Conservation (phyloP, 2,888 invertebrate genomes). For the Troides aeacus region DNA sequence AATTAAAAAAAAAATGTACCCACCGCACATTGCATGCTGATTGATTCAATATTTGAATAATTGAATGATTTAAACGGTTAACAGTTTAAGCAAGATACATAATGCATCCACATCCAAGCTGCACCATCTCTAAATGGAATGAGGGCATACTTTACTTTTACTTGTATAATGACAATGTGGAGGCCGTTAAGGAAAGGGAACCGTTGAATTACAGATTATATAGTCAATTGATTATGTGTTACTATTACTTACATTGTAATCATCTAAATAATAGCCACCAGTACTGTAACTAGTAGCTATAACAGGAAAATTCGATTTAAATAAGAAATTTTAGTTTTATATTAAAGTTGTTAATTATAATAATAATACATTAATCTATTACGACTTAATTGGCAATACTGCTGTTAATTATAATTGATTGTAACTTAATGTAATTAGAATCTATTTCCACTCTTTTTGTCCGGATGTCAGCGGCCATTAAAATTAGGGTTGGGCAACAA, state of each 20-base stretch:
- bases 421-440: constrained; percentile 32
- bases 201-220: not conserved
- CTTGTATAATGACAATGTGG: constrained; percentile 5
- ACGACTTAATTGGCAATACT: not conserved
- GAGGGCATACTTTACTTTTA: constrained; percentile 14
- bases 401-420: constrained; percentile 11
- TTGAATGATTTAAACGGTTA: constrained; percentile 37
- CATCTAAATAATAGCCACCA: not conserved
- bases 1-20: constrained; percentile 35
- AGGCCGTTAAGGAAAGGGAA: not conserved
- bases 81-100: constrained; percentile 35
- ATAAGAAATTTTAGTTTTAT: too few relatives aligned
- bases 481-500: constrained; percentile 79
- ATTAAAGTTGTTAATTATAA: too few relatives aligned
- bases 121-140: constrained; percentile 27
- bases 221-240: not conserved
- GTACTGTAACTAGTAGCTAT: too few relatives aligned
- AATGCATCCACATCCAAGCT: constrained; percentile 22
- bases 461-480: constrained; percentile 80
- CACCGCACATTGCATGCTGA: constrained; percentile 39
- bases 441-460: constrained; percentile 61
- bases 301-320: too few relatives aligned
- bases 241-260: not conserved
- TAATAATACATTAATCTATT: too few relatives aligned
- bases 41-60: constrained; percentile 37